phyloP scores from a whole-genome alignment of 2,888 invertebrate genomes.

The Apotomis turbidana region DNA sequence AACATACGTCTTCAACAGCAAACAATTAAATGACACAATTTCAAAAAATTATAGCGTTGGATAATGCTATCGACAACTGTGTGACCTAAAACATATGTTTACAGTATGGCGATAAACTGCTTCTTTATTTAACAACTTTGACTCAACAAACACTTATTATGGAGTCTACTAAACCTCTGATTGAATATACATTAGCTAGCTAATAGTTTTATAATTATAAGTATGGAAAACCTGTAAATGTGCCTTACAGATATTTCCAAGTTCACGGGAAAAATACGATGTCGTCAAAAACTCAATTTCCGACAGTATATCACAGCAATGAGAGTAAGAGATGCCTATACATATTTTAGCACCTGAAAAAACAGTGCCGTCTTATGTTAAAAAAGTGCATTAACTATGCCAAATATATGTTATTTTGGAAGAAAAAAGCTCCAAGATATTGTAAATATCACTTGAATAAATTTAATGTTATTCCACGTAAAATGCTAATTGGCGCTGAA shows the following conservation, averaged over 20 bases:
- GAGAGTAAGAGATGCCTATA: slow-evolving; percentile 6
- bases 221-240: neutral
- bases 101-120: neutral
- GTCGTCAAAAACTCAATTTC: slow-evolving; percentile 41
- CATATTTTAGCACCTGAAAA: slow-evolving; percentile 13
- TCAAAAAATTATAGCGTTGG: slow-evolving; percentile 3
- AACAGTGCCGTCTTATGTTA: neutral
- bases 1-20: slow-evolving; percentile 95
- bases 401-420: no score
- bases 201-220: slow-evolving; percentile 36
- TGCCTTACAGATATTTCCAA: slow-evolving; percentile 15
- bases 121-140: neutral
- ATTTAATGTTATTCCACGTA: neutral
- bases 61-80: slow-evolving; percentile 5
- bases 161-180: neutral
- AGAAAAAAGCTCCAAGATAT: no score
- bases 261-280: slow-evolving; percentile 36
- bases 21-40: slow-evolving; percentile 36
- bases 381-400: no score
- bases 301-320: slow-evolving; percentile 31
- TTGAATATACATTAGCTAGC: slow-evolving; percentile 26
- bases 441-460: neutral
- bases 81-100: neutral
- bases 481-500: neutral
- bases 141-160: neutral